Evolutionary conservation across 2,113 vertebrate species (phyloP), one percentile per base, ranked within the genome.

Genomic region (Entelurus aequoreus): DNA sequence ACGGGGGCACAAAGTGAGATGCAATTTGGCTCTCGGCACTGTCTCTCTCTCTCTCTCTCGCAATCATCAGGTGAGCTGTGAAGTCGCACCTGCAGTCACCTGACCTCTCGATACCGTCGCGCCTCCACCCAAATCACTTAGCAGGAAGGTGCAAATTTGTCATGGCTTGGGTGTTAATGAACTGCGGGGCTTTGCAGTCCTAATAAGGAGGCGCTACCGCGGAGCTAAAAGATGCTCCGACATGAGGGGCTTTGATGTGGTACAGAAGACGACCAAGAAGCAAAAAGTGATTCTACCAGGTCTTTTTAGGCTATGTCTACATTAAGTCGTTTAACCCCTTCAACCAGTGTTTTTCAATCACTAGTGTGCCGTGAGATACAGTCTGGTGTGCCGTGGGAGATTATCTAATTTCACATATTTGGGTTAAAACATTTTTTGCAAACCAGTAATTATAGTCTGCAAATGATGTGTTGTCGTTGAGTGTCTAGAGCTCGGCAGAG

Each of bases 101-200:
- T 58, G 54, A 65, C 69, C 65, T 28, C 72, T 76, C 55, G 44
- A 69, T 60, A 37, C 54, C 42, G 19, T 62, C 65, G 12, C 47
- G 48, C 76, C 68, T 77, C 15, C 5, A 62, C 66, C 65, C 54
- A 13, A 73, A 77, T 78, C 80, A 68, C 78, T 87, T 84, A 82
- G 70, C 82, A 66, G 60, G 75, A 71, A 78, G 80, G 80, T 87
- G 85, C 74, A 78, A 88, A 87, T 88, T 84, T 87, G 85, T 87
- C 88, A 88, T 87, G 80, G 73, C 76, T 44, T 56, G 63, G 81
- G 87, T 74, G 85, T 83, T 90, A 89, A 90, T 89, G 87, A 90
- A 90, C 77, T 71, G 76, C 71, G 67, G 70, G 76, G n/a, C 75
- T 78, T 75, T 72, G 74, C 51, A 54, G 74, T 44, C 71, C 75